A percentile compares a stretch with the other conserved stretches of the same genome.
These are phyloP conservation scores for Pycnomerus fuliginosus DNA, from an alignment of 2,888 invertebrate genomes.

Conservation along the genomic window DNA sequence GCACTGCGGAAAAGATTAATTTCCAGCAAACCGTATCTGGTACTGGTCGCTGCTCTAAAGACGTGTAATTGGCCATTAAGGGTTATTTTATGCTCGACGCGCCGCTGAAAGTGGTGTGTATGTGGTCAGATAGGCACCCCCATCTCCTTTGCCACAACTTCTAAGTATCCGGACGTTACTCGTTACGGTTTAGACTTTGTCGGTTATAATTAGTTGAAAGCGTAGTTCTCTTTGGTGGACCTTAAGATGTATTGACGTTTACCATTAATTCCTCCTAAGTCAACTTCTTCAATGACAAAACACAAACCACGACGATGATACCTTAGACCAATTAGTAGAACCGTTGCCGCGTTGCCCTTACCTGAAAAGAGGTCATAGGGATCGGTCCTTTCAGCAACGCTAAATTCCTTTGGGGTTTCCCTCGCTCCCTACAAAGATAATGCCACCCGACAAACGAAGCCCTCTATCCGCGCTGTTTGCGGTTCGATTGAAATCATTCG, in stretches of 20 bases:
- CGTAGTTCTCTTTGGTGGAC: constrained; percentile 45
- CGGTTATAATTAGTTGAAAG: constrained; percentile 51
- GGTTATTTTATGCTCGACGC: constrained; percentile 43
- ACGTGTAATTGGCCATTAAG: constrained; percentile 47
- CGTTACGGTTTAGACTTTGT: constrained; percentile 43
- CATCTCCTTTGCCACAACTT: constrained; percentile 42
- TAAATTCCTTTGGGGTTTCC: constrained; percentile 31
- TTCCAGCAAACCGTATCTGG: constrained; percentile 31
- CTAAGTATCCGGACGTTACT: constrained; percentile 44
- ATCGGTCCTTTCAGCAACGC: constrained; percentile 38
- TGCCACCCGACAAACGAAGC: constrained; percentile 39
- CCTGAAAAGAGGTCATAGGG: constrained; percentile 34
- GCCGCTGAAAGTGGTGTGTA: constrained; percentile 42
- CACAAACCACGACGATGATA: constrained; percentile 26
- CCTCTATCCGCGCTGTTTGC: constrained; percentile 42
- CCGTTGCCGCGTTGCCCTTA: constrained; percentile 19
- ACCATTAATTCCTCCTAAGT: constrained; percentile 48
- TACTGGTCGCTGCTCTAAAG: constrained; percentile 31
- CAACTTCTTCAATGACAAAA: constrained; percentile 48
- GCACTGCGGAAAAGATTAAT: constrained; percentile 42
- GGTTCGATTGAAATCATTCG: constrained; percentile 50
- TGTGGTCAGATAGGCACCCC: constrained; percentile 47
- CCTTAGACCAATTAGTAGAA: constrained; percentile 40
- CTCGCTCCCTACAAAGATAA: constrained; percentile 40
- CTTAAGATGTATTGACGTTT: constrained; percentile 48